Conservation (phyloP, 2,888 invertebrate genomes). For the Cotesia congregata region DNA sequence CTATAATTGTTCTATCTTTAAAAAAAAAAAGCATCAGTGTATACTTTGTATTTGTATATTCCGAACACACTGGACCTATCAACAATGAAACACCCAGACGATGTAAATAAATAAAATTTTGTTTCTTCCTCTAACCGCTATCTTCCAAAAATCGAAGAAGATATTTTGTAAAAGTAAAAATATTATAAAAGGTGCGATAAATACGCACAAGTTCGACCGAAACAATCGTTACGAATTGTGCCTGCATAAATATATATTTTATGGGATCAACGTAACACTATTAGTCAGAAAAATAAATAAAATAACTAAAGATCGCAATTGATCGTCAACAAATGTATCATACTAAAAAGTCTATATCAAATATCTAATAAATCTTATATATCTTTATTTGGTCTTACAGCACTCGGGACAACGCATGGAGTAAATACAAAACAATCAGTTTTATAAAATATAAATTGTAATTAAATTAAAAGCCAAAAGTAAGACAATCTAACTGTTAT, state of each 20-base stretch:
- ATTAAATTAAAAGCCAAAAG: slow-evolving; percentile 22
- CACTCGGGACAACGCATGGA: slow-evolving; percentile 27
- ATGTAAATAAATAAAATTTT: slow-evolving; percentile 29
- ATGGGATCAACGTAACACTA: slow-evolving; percentile 66
- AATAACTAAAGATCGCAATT: slow-evolving; percentile 42
- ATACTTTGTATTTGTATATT: slow-evolving; percentile 38
- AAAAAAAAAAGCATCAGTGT: slow-evolving; percentile 8
- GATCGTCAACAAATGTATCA: slow-evolving; percentile 46
- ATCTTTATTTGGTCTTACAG: slow-evolving; percentile 13
- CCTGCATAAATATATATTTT: slow-evolving; percentile 63
- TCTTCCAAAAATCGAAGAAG: background rate
- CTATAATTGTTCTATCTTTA: slow-evolving; percentile 29
- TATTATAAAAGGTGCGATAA: slow-evolving; percentile 29
- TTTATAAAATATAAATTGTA: background rate
- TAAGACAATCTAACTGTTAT: slow-evolving; percentile 36
- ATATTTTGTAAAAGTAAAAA: slow-evolving; percentile 29
- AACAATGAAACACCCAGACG: slow-evolving; percentile 6
- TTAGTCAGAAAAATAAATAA: slow-evolving; percentile 46
- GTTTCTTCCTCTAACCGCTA: background rate
- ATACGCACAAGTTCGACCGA: slow-evolving; percentile 61
- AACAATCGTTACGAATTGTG: slow-evolving; percentile 67
- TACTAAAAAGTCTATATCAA: slow-evolving; percentile 39
- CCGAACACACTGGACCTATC: slow-evolving; percentile 46
- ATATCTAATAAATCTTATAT: slow-evolving; percentile 5
- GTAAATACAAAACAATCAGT: slow-evolving; percentile 13